Evolutionary conservation across 2,888 invertebrate species (phyloP).

Genomic region (Dromius quadrimaculatus): DNA sequence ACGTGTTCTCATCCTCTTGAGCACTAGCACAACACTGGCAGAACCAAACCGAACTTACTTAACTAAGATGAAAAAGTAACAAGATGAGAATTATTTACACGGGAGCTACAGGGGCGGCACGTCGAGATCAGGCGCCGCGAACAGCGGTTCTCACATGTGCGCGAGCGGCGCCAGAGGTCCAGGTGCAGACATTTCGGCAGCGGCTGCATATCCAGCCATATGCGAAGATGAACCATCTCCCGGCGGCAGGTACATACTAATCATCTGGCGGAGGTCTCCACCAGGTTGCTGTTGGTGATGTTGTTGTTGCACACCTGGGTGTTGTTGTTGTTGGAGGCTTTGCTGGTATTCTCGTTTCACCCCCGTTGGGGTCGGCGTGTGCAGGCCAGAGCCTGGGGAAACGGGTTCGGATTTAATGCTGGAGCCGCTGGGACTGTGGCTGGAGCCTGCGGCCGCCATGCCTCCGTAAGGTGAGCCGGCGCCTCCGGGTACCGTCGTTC

Average conservation of each 20-base stretch:
- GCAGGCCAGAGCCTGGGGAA: slow-evolving; percentile 79
- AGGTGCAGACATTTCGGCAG: slow-evolving; percentile 75
- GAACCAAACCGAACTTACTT: background rate
- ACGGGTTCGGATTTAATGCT: slow-evolving; percentile 92
- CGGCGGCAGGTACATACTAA: slow-evolving; percentile 80
- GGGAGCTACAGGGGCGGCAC: slow-evolving; percentile 62
- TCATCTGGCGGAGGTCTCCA: slow-evolving; percentile 79
- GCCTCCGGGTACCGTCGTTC: slow-evolving; percentile 72
- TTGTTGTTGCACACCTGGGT: slow-evolving; percentile 73
- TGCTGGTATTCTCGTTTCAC: slow-evolving; percentile 80
- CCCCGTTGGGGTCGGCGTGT: slow-evolving; percentile 68
- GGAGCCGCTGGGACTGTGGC: slow-evolving; percentile 88
- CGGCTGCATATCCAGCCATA: slow-evolving; percentile 76
- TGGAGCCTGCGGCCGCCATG: slow-evolving; percentile 77
- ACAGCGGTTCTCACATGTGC: slow-evolving; percentile 75
- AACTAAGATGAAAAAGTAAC: slow-evolving; percentile 8
- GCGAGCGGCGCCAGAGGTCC: slow-evolving; percentile 72
- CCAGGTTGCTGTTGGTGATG: slow-evolving; percentile 71
- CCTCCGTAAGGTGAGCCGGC: slow-evolving; percentile 80
- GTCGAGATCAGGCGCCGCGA: slow-evolving; percentile 65
- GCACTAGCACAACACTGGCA: slow-evolving; percentile 9
- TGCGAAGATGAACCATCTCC: slow-evolving; percentile 77
- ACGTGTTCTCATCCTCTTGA: background rate
- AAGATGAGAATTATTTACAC: background rate
- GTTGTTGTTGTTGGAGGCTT: slow-evolving; percentile 71